Evolutionary conservation across 2,888 invertebrate species (phyloP).

Genomic region (Spialia ferax): DNA sequence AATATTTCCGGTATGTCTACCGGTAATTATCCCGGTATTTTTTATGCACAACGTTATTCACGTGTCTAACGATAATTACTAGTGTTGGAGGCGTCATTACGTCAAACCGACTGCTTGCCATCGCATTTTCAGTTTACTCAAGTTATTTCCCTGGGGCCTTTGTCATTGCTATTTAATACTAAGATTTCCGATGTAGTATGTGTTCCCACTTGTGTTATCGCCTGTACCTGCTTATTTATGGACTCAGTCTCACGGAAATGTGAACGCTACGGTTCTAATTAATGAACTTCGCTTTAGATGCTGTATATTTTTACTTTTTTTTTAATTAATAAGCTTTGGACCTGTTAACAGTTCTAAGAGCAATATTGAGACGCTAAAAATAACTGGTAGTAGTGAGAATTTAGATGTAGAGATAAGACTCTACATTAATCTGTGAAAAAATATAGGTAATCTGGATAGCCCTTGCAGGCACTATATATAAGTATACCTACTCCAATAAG

Average conservation of each 20-base stretch:
- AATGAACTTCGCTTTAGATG: constrained; percentile 22
- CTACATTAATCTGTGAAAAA: no score
- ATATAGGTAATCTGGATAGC: no score
- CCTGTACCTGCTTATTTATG: constrained; percentile 33
- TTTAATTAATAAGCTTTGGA: no score
- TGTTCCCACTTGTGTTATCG: constrained; percentile 49
- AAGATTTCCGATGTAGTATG: constrained; percentile 60
- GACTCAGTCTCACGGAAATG: constrained; percentile 36
- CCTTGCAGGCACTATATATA: no score
- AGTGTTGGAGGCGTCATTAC: constrained; percentile 58
- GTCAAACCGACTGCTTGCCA: constrained; percentile 57
- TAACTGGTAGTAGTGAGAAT: no score
- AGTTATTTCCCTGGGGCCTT: constrained; percentile 61
- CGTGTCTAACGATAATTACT: constrained; percentile 76
- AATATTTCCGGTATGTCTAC: not conserved
- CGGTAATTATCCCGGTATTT: constrained; percentile 24
- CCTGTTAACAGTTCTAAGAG: no score
- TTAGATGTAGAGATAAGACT: no score
- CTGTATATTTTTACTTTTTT: not conserved
- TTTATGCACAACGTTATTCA: constrained; percentile 59
- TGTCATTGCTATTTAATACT: constrained; percentile 63
- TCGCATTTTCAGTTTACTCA: constrained; percentile 58
- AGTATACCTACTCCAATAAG: no score
- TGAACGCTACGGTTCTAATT: constrained; percentile 29
- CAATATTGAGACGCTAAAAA: no score